phyloP scores from a whole-genome alignment of 2,113 vertebrate species.

The Leuciscus idus region DNA sequence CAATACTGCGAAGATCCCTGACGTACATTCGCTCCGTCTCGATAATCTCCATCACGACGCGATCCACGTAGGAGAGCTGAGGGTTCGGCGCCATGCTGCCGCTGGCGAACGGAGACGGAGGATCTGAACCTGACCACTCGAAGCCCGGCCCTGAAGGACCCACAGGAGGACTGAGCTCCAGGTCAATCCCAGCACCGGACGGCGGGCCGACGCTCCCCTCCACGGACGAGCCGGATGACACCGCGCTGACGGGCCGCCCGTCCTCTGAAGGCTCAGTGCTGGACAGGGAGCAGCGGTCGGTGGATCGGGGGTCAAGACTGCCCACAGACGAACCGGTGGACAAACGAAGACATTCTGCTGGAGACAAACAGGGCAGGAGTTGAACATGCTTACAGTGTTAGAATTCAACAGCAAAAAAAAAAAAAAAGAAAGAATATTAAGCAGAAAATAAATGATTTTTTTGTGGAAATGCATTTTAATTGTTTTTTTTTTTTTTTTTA shows the following conservation, averaged over 20 bases:
- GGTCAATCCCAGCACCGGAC: slow-evolving; percentile 61
- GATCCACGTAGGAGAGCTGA: slow-evolving; percentile 89
- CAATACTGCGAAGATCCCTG: slow-evolving; percentile 89
- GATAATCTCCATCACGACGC: slow-evolving; percentile 93
- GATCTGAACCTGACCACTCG: neutral
- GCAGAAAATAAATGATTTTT: neutral
- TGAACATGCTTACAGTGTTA: neutral
- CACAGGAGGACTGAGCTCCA: slow-evolving; percentile 73
- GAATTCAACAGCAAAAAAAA: too few species aligned
- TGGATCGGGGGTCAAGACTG: slow-evolving; percentile 77
- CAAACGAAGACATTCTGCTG: slow-evolving; percentile 78
- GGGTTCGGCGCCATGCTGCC: slow-evolving; percentile 74
- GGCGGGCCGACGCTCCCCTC: slow-evolving; percentile 59
- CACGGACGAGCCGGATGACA: slow-evolving; percentile 76
- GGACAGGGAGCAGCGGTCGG: slow-evolving; percentile 68
- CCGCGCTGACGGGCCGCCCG: slow-evolving; percentile 78
- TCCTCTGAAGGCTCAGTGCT: slow-evolving; percentile 70
- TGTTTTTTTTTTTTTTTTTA: too few species aligned
- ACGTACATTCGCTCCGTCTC: slow-evolving; percentile 95
- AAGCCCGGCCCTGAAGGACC: slow-evolving; percentile 45
- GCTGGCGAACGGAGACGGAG: slow-evolving; percentile 73
- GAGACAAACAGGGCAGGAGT: neutral
- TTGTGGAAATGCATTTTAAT: too few species aligned
- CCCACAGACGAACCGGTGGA: slow-evolving; percentile 70
- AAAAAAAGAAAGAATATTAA: neutral